Base-by-base conservation (phyloP, 1,140 invertebrate species). In the Bathynomus jamesi region DNA sequence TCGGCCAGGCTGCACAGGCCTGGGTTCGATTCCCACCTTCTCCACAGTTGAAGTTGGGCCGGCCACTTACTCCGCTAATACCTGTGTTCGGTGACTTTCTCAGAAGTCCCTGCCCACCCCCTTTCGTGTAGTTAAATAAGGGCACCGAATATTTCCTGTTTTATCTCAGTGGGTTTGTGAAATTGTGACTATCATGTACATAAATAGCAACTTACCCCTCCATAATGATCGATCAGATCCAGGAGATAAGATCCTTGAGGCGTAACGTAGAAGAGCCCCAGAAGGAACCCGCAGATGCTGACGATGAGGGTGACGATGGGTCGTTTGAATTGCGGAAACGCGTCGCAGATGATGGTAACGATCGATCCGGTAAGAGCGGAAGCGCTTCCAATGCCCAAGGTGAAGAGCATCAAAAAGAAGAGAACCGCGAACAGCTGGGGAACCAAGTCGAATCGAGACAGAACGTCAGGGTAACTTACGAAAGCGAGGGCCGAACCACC, bases 161-260 rank as follows among this genome's bases (percentile, higher is more conserved):
- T n/a, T n/a, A n/a, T n/a, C n/a, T n/a, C n/a, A n/a, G n/a, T n/a
- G n/a, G n/a, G n/a, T n/a, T n/a, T n/a, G n/a, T n/a, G n/a, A n/a
- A n/a, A n/a, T n/a, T n/a, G n/a, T n/a, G n/a, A n/a, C n/a, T n/a
- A n/a, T n/a, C n/a, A n/a, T n/a, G n/a, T n/a, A 25, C 32, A 63
- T 13, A 28, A 46, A n/a, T 25, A 46, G 24, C 8, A 60, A 71
- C 75, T 73, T 61, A 76, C 76, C 27, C 89, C 89, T 13, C 89
- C 92, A 80, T 91, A 96, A 78, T 89, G 87, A 81, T 97, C 93
- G 27, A 96, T 88, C 28, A 96, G 82, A 67, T 87, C 90, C 30
- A 96, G 83, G 40, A 95, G 87, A 78, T 90, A 93, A 79, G 93
- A 91, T 0, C 94, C 94, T 84, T 91, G 90, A 77, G 90, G 90